Evolutionary conservation across 1,140 invertebrate genomes (phyloP).

Genomic region (Ceratoteleas bidentatus): DNA sequence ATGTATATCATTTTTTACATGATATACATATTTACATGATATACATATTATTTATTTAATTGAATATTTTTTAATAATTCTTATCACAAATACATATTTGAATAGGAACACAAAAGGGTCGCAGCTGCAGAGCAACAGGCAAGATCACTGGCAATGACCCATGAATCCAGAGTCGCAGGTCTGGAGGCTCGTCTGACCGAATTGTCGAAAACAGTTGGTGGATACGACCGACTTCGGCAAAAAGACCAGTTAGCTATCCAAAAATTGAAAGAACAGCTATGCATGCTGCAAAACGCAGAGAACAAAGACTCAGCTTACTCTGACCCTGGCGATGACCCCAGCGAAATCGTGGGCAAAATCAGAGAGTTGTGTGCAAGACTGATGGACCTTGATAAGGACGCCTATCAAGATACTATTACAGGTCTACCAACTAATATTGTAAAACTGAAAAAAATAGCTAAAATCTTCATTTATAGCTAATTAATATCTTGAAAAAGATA

Average conservation of each 20-base stretch:
- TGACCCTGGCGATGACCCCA: conserved; percentile 66
- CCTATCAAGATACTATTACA: conserved; percentile 70
- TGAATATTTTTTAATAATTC: not conserved
- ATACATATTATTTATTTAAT: no score
- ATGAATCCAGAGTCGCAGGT: conserved; percentile 89
- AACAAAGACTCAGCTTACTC: conserved; percentile 68
- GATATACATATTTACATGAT: no score
- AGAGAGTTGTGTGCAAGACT: conserved; percentile 71
- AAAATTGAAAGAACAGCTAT: conserved; percentile 84
- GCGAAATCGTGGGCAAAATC: conserved; percentile 73
- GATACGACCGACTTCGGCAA: conserved; percentile 87
- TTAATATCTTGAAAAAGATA: no score
- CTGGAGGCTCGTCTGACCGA: conserved; percentile 91
- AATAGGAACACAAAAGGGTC: conserved; percentile 85
- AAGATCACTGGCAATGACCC: conserved; percentile 84
- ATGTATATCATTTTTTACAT: no score
- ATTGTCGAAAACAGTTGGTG: conserved; percentile 89
- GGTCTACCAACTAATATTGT: conserved; percentile 46
- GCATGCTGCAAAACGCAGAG: conserved; percentile 75
- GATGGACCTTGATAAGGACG: conserved; percentile 73
- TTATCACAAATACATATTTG: not conserved
- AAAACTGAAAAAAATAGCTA: not conserved
- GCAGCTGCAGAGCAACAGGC: conserved; percentile 86
- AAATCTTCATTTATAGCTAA: not conserved
- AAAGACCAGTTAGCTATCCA: conserved; percentile 89